A percentile compares a stretch with the other conserved stretches of the same genome.
phyloP scores from a whole-genome alignment of 2,113 vertebrate species.

The Ictalurus furcatus region DNA sequence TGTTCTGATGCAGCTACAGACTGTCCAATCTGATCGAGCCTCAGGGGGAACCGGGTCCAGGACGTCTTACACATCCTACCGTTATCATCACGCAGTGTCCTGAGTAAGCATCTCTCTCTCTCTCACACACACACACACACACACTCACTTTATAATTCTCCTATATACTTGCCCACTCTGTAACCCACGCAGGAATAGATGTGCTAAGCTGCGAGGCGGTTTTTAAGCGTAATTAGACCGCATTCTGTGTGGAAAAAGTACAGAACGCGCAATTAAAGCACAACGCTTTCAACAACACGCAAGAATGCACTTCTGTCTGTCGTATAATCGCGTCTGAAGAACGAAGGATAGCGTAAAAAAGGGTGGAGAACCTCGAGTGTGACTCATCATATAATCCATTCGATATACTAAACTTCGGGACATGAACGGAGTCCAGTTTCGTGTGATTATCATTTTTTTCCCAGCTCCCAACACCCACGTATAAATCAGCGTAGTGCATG shows the following conservation, averaged over 20 bases:
- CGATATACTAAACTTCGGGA: background rate
- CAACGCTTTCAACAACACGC: background rate
- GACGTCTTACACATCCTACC: conserved; percentile 69
- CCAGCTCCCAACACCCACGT: background rate
- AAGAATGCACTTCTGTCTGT: background rate
- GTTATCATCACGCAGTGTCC: conserved; percentile 84
- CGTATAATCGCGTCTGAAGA: background rate
- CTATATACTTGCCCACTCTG: background rate
- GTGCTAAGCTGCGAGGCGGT: background rate
- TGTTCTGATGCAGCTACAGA: conserved; percentile 73
- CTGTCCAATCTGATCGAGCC: conserved; percentile 85
- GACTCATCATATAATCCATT: background rate
- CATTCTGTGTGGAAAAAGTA: background rate
- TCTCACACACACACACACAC: conserved; percentile 5
- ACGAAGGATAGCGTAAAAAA: background rate
- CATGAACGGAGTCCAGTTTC: background rate
- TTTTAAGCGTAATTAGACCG: background rate
- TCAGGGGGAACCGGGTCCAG: conserved; percentile 65
- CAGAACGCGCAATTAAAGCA: background rate
- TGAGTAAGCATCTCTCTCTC: conserved; percentile 71
- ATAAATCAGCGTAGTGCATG: background rate
- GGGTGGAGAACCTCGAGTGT: background rate
- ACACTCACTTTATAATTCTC: background rate
- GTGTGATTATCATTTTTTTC: background rate
- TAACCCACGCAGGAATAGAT: background rate